phyloP scores from a whole-genome alignment of 2,888 invertebrate species.

The Belgica antarctica region DNA sequence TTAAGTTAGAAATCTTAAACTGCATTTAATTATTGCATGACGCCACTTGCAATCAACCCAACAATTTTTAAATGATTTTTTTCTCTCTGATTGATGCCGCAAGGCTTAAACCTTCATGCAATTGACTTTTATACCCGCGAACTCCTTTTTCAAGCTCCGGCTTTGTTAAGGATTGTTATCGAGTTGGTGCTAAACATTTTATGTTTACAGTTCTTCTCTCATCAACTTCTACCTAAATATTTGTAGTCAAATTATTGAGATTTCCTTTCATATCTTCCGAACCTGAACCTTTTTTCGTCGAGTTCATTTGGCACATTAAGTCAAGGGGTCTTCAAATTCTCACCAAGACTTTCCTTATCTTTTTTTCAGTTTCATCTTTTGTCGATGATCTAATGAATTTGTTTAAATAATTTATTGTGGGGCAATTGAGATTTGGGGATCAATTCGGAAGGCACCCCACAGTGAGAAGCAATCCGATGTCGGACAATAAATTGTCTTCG shows the following conservation, averaged over 20 bases:
- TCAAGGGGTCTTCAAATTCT: not conserved
- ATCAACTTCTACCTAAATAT: constrained; percentile 32
- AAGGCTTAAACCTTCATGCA: no score
- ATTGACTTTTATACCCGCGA: no score
- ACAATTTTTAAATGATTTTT: no score
- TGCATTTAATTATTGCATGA: no score
- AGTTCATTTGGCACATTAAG: constrained; percentile 38
- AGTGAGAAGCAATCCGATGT: not conserved
- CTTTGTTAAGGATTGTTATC: constrained; percentile 19
- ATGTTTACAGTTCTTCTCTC: not conserved
- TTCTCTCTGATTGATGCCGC: no score
- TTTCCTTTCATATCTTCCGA: constrained; percentile 9
- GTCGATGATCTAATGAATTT: constrained; percentile 41
- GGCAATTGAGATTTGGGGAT: not conserved
- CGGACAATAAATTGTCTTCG: constrained; percentile 23
- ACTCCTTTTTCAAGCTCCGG: not conserved
- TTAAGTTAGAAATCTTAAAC: no score
- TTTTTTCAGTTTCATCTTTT: no score
- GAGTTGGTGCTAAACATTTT: constrained; percentile 25
- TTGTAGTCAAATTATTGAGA: constrained; percentile 23
- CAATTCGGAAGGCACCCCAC: constrained; percentile 36
- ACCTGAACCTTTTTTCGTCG: not conserved
- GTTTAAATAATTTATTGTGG: constrained; percentile 41
- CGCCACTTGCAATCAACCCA: no score
- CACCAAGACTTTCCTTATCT: constrained; percentile 6